A percentile compares a stretch with the other conserved stretches of the same genome.
phyloP scores from a whole-genome alignment of 1,140 invertebrate species.

The Aphis craccivora region DNA sequence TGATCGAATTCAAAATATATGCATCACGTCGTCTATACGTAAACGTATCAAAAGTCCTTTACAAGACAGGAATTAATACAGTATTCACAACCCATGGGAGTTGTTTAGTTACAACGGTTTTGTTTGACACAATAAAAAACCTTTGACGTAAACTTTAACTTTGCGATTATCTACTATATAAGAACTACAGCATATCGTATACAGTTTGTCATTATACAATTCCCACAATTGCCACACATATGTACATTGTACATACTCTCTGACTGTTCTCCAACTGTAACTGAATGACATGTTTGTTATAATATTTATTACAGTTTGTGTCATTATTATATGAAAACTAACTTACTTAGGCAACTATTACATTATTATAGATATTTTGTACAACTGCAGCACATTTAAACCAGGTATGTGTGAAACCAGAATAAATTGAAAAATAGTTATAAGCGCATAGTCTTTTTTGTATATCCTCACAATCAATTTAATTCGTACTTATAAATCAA shows the following conservation, averaged over 20 bases:
- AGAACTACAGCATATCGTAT: background rate
- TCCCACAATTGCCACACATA: background rate
- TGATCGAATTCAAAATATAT: background rate
- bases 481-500: no score
- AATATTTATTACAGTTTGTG: background rate
- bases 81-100: background rate
- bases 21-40: background rate
- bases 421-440: no score
- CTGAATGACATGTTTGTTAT: background rate
- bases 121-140: background rate
- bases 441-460: no score
- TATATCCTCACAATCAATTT: no score
- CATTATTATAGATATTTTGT: background rate
- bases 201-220: background rate
- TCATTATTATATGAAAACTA: background rate
- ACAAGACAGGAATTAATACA: background rate
- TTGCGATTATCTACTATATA: background rate
- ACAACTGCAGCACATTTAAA: background rate
- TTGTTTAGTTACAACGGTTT: constrained; percentile 9
- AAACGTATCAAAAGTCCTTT: background rate
- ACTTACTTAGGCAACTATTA: background rate
- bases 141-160: background rate
- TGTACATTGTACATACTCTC: background rate
- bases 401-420: no score
- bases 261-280: background rate